Percentiles rank a stretch among this genome's conserved stretches.
Conservation (phyloP, 2,888 invertebrate genomes). For the Amaurobius ferox region DNA sequence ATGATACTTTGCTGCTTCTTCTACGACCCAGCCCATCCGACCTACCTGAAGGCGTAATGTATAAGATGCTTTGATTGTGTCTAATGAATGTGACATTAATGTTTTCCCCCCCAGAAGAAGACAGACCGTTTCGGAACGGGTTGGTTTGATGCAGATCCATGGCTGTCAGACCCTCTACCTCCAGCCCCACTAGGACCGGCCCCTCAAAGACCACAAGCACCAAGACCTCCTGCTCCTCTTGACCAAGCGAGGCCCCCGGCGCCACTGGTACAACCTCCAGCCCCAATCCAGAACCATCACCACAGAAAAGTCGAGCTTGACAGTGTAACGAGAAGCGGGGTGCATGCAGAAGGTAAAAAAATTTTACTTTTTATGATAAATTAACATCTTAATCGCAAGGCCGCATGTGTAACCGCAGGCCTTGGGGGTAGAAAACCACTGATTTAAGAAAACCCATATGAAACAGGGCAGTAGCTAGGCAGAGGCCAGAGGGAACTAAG, state of each 20-base stretch:
- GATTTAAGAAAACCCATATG: no score
- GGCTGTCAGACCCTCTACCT: slow-evolving; percentile 41
- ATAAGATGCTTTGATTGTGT: no score
- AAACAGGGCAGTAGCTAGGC: no score
- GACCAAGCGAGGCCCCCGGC: slow-evolving; percentile 31
- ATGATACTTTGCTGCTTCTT: no score
- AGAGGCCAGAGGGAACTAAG: no score
- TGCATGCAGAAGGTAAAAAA: slow-evolving; percentile 50
- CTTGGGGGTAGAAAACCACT: no score
- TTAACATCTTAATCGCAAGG: no score
- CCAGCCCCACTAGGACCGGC: slow-evolving; percentile 23
- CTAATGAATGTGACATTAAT: no score
- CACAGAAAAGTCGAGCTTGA: background rate
- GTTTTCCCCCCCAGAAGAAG: slow-evolving; percentile 13
- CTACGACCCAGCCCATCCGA: no score
- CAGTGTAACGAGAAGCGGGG: slow-evolving; percentile 30
- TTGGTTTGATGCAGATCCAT: slow-evolving; percentile 47
- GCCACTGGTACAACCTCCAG: slow-evolving; percentile 32
- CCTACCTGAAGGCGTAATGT: no score
- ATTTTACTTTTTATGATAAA: background rate
- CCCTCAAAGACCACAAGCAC: slow-evolving; percentile 11
- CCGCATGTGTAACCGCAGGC: no score
- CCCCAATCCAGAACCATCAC: slow-evolving; percentile 10
- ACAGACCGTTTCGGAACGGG: slow-evolving; percentile 30
- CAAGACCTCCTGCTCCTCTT: slow-evolving; percentile 29